Percentiles rank a stretch among this genome's conserved stretches.
Evolutionary conservation across 2,888 invertebrate genomes (phyloP).

Genomic region (Noctua janthina): DNA sequence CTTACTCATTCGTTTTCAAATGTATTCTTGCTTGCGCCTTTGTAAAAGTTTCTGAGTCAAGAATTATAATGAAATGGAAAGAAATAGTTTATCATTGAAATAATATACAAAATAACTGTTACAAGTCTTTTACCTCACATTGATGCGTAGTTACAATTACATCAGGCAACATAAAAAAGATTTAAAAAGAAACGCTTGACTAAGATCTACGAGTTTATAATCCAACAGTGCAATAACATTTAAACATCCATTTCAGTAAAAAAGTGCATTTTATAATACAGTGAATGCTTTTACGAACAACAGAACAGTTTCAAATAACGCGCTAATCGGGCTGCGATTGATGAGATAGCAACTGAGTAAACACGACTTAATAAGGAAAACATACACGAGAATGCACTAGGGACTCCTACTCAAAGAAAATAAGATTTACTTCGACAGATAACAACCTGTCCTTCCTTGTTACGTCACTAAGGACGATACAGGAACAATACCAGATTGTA

Average conservation of each 20-base stretch:
- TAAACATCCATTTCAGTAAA: too few species aligned
- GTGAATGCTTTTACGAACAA: not conserved
- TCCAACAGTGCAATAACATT: too few species aligned
- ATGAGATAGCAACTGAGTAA: not conserved
- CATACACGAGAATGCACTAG: constrained; percentile 29
- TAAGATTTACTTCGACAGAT: constrained; percentile 3
- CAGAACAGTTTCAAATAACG: not conserved
- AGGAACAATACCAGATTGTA: constrained; percentile 10
- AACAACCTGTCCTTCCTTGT: constrained; percentile 10
- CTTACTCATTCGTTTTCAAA: constrained; percentile 13
- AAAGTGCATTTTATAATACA: too few species aligned
- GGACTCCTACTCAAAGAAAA: constrained; percentile 25
- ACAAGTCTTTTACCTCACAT: too few species aligned
- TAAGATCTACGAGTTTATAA: too few species aligned
- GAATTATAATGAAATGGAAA: not conserved
- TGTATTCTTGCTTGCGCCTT: not conserved
- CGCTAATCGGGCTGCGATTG: not conserved
- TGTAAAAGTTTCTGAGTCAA: not conserved
- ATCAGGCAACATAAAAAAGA: too few species aligned
- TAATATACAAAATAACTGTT: too few species aligned
- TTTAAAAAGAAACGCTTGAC: too few species aligned
- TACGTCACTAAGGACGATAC: constrained; percentile 8
- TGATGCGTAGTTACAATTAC: too few species aligned
- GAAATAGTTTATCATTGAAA: too few species aligned
- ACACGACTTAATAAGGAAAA: constrained; percentile 22